Evolutionary conservation across 2,113 vertebrate species (phyloP), one percentile per base, ranked within the genome.

Genomic region (Nerophis ophidion): DNA sequence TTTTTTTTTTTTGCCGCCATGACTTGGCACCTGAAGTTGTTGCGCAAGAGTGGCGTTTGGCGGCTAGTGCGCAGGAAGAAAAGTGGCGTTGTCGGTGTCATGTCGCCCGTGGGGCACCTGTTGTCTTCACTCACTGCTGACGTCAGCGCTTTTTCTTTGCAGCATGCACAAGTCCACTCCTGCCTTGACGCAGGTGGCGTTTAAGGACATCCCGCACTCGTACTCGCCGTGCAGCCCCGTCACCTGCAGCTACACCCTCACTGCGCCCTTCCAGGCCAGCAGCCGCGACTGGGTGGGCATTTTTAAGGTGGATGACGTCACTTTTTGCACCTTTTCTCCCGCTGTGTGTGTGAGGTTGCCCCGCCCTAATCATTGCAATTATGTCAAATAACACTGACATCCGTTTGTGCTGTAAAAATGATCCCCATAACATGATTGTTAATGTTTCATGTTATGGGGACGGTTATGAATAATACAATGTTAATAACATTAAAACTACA

Each of bases 261-360:
- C 75, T 0, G 40, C 49, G 0, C 53, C 52, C 50, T 67, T 90
- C 56, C 71, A 75, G 52, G 66, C 87, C 1, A 63, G 58, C 57
- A 5, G 70, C 0, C 84, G 81, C 12, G 89, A 92, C 77, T 92
- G 91, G 91, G 83, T 92, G 54, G 91, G 90, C 44, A 82, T 92
- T 9, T 92, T 88, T 54, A 92, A 90, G 87, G 90, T 92, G 80
- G 15, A 46, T 40, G 35, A 12, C 38, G 11, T 44, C 5, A 0
- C 1, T 16, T 1, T 14, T 49, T 51, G 36, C 8, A 1, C 5
- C 7, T 4, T 35, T 15, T 35, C 35, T 15, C 7, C 2, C 10
- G 10, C 8, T 7, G 6, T 58, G 17, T 26, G 26, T 26, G 26
- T 26, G 26, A 26, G 4, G 26, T 26, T 26, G 26, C 26, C 26